Base-by-base conservation (phyloP, 2,888 invertebrate genomes). In the Acrobasis suavella region DNA sequence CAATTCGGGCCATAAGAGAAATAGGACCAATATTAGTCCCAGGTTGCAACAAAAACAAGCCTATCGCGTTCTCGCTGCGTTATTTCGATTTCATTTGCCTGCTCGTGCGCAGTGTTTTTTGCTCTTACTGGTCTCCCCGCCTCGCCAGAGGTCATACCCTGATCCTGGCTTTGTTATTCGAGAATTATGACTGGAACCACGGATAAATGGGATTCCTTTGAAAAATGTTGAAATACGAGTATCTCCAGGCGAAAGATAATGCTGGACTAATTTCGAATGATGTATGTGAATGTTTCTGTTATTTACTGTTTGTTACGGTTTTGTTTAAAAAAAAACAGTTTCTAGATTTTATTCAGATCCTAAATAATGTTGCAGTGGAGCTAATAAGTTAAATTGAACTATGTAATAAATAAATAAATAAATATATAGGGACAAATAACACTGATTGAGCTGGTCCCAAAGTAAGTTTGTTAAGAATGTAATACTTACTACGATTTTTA, bases 81-180 rank as follows among this genome's bases (percentile, higher is more conserved):
- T 91, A 91, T 91, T 91, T 89, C 91, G 91, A 89, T 91, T 91
- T 90, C 91, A 91, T 91, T 92, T 91, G 90, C 90, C 84, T 89
- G 87, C 85, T 88, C 90, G 89, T 88, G 91, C 84, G 77, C 73
- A 71, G 67, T 65, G 79, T 85, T 86, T 87, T 88, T 87, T 88
- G 73, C 75, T 82, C 76, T 80, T 83, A 73, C 81, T 83, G 75
- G 52, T 42, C 50, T 52, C 55, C 75, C 76, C 76, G 76, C 74
- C 80, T 76, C 76, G 81, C 81, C 78, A 81, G 80, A 81, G 91
- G 91, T 91, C 89, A 89, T 80, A 81, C 76, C 82, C 80, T 82
- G 85, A 85, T 84, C 85, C 83, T 77, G 74, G 77, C 85, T 88
- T 91, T 90, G 89, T 90, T 87, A 83, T 86, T 82, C 85, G 81